Conservation (phyloP, 2,888 invertebrate genomes). For the Lordiphosa fenestrarum region DNA sequence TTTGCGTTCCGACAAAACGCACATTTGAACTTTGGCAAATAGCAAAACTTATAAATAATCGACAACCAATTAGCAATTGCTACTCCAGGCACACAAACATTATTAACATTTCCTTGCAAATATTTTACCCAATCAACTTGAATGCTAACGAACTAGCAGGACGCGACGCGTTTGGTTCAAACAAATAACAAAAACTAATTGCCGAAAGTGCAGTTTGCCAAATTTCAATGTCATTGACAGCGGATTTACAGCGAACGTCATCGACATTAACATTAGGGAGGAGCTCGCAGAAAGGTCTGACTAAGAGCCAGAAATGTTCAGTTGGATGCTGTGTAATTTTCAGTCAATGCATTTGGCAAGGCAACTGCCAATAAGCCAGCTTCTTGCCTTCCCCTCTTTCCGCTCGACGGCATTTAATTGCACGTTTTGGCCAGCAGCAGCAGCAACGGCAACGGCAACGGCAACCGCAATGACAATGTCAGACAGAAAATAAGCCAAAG, state of each 20-base stretch:
- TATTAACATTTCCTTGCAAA: constrained; percentile 10
- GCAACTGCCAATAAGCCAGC: constrained; percentile 59
- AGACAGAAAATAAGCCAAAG: constrained; percentile 59
- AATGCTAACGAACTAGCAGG: not conserved
- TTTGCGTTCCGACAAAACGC: constrained; percentile 54
- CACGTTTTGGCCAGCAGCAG: constrained; percentile 53
- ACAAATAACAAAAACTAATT: constrained; percentile 57
- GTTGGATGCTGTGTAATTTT: constrained; percentile 58
- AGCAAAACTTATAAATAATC: constrained; percentile 47
- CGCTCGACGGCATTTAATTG: constrained; percentile 59
- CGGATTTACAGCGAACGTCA: constrained; percentile 29
- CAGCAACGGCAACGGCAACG: constrained; percentile 17
- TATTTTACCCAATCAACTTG: constrained; percentile 46
- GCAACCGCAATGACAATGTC: constrained; percentile 48
- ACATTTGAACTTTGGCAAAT: constrained; percentile 58
- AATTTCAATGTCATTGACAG: constrained; percentile 67
- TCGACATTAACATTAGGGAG: not conserved
- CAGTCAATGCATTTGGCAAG: constrained; percentile 57
- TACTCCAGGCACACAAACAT: constrained; percentile 16
- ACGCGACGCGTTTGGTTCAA: constrained; percentile 52
- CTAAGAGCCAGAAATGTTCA: constrained; percentile 13
- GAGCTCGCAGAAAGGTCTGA: not conserved
- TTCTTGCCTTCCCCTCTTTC: constrained; percentile 29
- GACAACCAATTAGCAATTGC: constrained; percentile 29
- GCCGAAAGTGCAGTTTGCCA: constrained; percentile 39